Evolutionary conservation across 2,797 vertebrate genomes (phyloP).

Genomic region (Chelon auratus): DNA sequence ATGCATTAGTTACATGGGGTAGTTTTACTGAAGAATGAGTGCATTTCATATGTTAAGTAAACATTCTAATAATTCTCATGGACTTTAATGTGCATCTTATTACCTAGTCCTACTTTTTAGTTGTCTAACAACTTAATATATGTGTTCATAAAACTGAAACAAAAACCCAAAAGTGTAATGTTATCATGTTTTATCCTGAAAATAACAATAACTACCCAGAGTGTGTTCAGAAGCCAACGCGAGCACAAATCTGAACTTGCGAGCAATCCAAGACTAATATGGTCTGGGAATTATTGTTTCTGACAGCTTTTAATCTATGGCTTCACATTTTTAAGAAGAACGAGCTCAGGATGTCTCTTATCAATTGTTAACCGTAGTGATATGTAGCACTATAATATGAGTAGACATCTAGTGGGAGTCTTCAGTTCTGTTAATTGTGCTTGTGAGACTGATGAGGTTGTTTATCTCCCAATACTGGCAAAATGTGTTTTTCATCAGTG

Average conservation of each 20-base stretch:
- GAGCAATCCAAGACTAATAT: neutral
- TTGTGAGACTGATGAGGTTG: neutral
- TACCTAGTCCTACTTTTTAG: too few relatives aligned
- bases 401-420: neutral
- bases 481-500: slow-evolving; percentile 3
- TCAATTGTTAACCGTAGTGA: neutral
- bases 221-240: too few relatives aligned
- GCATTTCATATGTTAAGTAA: neutral
- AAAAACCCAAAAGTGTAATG: neutral
- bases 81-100: neutral
- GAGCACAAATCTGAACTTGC: neutral
- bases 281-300: neutral
- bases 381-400: neutral
- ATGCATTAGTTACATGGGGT: neutral
- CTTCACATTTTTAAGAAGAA: neutral
- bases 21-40: neutral
- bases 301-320: neutral
- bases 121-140: too few relatives aligned
- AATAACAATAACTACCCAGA: too few relatives aligned
- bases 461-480: slow-evolving; percentile 6
- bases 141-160: neutral
- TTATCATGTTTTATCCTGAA: too few relatives aligned
- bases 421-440: neutral
- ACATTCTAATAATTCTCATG: neutral
- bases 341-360: neutral